A percentile compares a stretch with the other conserved stretches of the same genome.
phyloP scores from a whole-genome alignment of 2,797 vertebrate species.

The Lycodopsis pacificus region DNA sequence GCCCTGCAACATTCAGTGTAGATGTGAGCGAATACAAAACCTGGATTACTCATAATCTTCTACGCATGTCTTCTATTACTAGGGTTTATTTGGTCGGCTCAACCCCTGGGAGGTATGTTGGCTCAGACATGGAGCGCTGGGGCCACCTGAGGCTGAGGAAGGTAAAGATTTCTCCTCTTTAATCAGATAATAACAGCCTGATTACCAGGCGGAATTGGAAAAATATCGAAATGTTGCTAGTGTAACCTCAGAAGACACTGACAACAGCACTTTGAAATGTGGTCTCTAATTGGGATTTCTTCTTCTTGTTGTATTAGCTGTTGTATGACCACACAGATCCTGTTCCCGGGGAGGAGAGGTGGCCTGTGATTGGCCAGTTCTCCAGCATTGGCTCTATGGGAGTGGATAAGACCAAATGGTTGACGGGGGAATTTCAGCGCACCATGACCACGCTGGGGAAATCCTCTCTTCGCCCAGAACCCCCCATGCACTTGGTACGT shows the following conservation, averaged over 20 bases:
- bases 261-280: background rate
- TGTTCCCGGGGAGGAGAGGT: slow-evolving; percentile 78
- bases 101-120: slow-evolving; percentile 93
- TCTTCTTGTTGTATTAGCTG: slow-evolving; percentile 78
- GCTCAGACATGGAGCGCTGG: slow-evolving; percentile 93
- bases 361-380: slow-evolving; percentile 95
- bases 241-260: background rate
- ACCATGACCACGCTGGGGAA: slow-evolving; percentile 87
- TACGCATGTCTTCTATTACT: slow-evolving; percentile 7
- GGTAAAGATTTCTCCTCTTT: slow-evolving; percentile 75
- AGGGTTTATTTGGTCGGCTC: slow-evolving; percentile 94
- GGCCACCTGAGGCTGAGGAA: slow-evolving; percentile 95
- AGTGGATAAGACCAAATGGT: slow-evolving; percentile 93
- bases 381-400: slow-evolving; percentile 98
- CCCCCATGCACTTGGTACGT: slow-evolving; percentile 89
- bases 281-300: background rate
- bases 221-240: background rate
- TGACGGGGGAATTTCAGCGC: slow-evolving; percentile 92
- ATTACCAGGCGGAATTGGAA: background rate
- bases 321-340: slow-evolving; percentile 82
- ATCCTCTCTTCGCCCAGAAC: slow-evolving; percentile 65
- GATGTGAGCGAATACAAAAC: background rate
- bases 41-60: background rate
- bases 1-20: background rate
- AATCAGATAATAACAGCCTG: background rate